These are phyloP conservation scores for Girardinus metallicus DNA, from an alignment of 2,797 vertebrate species.

Conservation along the genomic window DNA sequence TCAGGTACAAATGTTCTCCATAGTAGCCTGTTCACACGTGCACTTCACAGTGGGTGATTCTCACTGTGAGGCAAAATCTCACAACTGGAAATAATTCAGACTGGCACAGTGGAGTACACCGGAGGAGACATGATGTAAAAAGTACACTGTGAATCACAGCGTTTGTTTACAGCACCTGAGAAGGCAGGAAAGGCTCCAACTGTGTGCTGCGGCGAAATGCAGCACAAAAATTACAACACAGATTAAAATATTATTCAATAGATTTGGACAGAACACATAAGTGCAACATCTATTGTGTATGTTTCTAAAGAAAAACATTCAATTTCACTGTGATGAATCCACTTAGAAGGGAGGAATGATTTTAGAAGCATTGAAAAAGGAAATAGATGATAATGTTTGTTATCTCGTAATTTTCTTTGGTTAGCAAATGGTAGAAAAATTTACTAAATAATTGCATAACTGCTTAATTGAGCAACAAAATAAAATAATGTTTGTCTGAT, in stretches of 20 bases:
- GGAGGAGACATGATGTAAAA: not conserved
- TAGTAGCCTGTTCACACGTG: not conserved
- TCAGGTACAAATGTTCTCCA: not conserved
- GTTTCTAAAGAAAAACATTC: not conserved
- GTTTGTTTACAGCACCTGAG: conserved; percentile 10
- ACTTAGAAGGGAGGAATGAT: not conserved
- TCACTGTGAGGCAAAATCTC: conserved; percentile 1
- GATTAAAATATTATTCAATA: not conserved
- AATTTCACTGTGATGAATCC: not conserved
- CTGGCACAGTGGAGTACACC: not conserved
- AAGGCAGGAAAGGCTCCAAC: not conserved
- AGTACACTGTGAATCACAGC: not conserved
- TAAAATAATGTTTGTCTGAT: not conserved
- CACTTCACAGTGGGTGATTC: not conserved
- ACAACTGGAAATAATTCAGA: conserved; percentile 6
- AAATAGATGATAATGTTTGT: not conserved
- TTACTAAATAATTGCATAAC: not conserved
- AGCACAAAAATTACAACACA: not conserved
- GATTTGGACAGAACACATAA: not conserved
- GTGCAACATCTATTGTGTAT: not conserved
- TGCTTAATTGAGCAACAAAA: not conserved
- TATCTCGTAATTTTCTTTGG: not conserved
- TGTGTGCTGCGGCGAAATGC: not conserved
- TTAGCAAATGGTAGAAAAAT: not conserved
- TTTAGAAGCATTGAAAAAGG: not conserved